phyloP scores from a whole-genome alignment of 2,888 invertebrate species.

The Apodemia mormo region DNA sequence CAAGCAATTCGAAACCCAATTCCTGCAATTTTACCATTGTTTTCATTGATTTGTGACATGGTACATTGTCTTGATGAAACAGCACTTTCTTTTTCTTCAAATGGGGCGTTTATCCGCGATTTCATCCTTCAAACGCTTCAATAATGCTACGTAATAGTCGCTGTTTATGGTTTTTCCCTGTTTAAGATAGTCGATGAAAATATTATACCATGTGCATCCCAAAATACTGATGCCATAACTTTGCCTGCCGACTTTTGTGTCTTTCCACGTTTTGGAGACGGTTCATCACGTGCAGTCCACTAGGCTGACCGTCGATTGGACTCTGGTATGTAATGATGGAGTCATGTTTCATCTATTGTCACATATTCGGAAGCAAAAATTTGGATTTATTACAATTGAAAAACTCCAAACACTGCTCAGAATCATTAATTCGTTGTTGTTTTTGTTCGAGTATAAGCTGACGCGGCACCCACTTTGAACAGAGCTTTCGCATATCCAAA shows the following conservation, averaged over 20 bases:
- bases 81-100: constrained; percentile 16
- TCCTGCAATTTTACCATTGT: constrained; percentile 30
- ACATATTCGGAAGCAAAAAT: too few relatives aligned
- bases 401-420: too few relatives aligned
- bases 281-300: neutral
- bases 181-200: neutral
- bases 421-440: too few relatives aligned
- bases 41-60: constrained; percentile 24
- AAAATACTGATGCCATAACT: too few relatives aligned
- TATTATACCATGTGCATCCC: neutral
- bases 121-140: neutral
- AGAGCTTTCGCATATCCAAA: too few relatives aligned
- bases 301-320: neutral
- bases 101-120: neutral
- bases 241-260: too few relatives aligned
- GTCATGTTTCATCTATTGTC: too few relatives aligned
- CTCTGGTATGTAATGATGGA: neutral
- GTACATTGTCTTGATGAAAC: constrained; percentile 30
- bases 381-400: too few relatives aligned
- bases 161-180: neutral
- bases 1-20: constrained; percentile 26
- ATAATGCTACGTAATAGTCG: neutral
- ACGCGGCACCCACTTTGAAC: too few relatives aligned
- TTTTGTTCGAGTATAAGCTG: too few relatives aligned
- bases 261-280: too few relatives aligned